Evolutionary conservation across 2,888 invertebrate genomes (phyloP).

Genomic region (Shargacucullia verbasci): DNA sequence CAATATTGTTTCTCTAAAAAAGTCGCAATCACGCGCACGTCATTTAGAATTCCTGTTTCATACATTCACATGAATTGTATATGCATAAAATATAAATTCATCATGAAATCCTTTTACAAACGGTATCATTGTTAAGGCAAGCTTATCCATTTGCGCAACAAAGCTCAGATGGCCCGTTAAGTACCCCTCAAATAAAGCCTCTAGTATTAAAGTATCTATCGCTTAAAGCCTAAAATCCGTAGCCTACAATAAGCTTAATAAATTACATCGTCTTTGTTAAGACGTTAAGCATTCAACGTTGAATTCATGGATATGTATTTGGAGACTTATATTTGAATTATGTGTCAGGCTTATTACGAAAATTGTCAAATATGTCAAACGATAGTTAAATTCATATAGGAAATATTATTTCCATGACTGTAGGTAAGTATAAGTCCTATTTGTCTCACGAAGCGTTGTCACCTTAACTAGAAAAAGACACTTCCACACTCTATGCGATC

Average conservation of each 20-base stretch:
- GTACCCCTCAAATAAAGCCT: slow-evolving; percentile 52
- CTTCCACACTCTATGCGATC: too few relatives aligned
- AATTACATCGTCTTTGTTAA: slow-evolving; percentile 42
- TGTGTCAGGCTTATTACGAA: too few relatives aligned
- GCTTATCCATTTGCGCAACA: slow-evolving; percentile 49
- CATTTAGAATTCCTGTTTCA: too few relatives aligned
- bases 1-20: too few relatives aligned
- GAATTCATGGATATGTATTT: slow-evolving; percentile 1
- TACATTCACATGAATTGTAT: too few relatives aligned
- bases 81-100: slow-evolving; percentile 39
- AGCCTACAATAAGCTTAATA: slow-evolving; percentile 52
- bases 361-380: too few relatives aligned
- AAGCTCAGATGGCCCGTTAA: slow-evolving; percentile 52
- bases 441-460: too few relatives aligned
- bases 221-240: slow-evolving; percentile 45
- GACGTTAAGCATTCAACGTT: slow-evolving; percentile 27
- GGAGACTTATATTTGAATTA: neutral
- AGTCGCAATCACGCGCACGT: too few relatives aligned
- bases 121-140: slow-evolving; percentile 48
- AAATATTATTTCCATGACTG: too few relatives aligned
- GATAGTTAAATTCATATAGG: too few relatives aligned
- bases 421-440: too few relatives aligned
- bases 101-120: slow-evolving; percentile 51
- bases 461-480: too few relatives aligned
- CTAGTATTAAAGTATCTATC: slow-evolving; percentile 51